These are phyloP conservation scores for Lingula anatina DNA, from an alignment of 2,888 invertebrate genomes.

Conservation along the genomic window DNA sequence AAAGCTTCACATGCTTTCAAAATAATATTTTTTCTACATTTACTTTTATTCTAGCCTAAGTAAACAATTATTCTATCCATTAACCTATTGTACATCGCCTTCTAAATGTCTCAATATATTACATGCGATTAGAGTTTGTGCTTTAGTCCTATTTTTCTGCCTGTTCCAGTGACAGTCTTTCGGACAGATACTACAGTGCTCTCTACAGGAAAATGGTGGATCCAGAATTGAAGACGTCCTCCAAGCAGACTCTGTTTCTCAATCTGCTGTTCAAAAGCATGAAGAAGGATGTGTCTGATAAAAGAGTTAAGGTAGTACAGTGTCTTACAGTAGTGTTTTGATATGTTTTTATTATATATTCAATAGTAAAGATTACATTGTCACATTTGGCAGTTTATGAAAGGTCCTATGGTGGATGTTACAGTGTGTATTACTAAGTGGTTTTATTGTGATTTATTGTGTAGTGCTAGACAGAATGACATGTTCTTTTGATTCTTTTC, in stretches of 20 bases:
- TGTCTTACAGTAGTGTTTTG: neutral
- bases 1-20: no score
- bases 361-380: neutral
- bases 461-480: no score
- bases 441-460: no score
- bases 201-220: constrained; percentile 83
- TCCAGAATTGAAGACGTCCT: constrained; percentile 60
- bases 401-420: no score
- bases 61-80: no score
- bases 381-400: neutral
- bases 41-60: no score
- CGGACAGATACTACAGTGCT: constrained; percentile 67
- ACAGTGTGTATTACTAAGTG: no score
- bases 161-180: constrained; percentile 51
- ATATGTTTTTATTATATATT: neutral
- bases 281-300: constrained; percentile 68
- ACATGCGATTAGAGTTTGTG: no score
- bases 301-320: constrained; percentile 58
- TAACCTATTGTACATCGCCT: no score
- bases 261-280: constrained; percentile 83
- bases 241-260: constrained; percentile 68
- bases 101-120: no score
- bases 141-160: no score
- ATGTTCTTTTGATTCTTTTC: constrained; percentile 9
- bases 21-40: no score